Evolutionary conservation across 2,888 invertebrate species (phyloP).

Genomic region (Temnothorax ravouxi): DNA sequence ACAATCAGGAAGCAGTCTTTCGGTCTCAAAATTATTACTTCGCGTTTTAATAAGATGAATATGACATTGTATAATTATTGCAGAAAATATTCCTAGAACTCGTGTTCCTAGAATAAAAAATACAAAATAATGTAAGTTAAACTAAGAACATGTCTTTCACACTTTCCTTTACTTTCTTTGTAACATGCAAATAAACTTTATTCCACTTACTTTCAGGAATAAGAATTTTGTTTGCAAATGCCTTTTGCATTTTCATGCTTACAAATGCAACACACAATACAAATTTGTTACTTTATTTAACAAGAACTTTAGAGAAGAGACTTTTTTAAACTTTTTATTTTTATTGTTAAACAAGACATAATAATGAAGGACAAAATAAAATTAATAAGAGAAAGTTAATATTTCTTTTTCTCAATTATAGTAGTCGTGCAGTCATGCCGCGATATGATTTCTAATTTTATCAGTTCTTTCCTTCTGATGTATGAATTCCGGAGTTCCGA

Average conservation of each 20-base stretch:
- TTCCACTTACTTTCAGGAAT: constrained; percentile 24
- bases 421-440: not conserved
- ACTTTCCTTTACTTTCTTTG: constrained; percentile 24
- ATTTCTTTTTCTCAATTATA: not conserved
- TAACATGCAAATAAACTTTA: constrained; percentile 39
- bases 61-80: not conserved
- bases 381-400: not conserved
- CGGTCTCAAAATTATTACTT: not conserved
- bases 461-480: not conserved
- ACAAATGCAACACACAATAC: not conserved
- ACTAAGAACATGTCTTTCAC: constrained; percentile 11
- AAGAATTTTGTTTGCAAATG: not conserved
- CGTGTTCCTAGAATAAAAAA: constrained; percentile 6
- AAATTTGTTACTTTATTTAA: constrained; percentile 1
- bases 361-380: not conserved
- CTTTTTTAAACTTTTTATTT: not conserved
- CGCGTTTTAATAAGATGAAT: not conserved
- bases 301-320: not conserved
- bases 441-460: constrained; percentile 34
- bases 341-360: not conserved
- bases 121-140: not conserved
- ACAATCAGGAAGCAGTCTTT: not conserved
- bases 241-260: constrained; percentile 22
- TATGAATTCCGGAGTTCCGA: not conserved
- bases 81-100: constrained; percentile 7